Base-by-base conservation (phyloP, 1,140 invertebrate species). In the Phocides pigmalion region DNA sequence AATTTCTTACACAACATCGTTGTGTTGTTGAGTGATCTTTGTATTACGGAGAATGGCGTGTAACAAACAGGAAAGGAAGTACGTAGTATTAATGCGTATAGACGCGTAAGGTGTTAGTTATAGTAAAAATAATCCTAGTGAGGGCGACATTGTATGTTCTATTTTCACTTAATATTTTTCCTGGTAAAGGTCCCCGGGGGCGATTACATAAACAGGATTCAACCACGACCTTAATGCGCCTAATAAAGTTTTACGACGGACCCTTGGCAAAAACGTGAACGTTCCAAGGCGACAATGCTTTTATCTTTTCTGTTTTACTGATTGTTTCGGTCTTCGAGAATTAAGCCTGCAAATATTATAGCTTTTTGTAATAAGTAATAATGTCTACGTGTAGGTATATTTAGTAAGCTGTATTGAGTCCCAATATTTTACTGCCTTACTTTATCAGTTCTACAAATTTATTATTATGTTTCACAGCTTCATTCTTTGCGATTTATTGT, bases 191-290 rank as follows among this genome's bases (percentile, higher is more conserved):
- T 90, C 84, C 79, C 88, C 74, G 76, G 72, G 78, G 83, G 82
- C 88, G 86, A 89, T 90, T 90, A 90, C 88, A 90, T 88, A 89
- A 90, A 89, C 84, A 90, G 84, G 86, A 90, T 89, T 88, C 88
- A 90, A 87, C 86, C 85, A 81, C 84, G 86, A 89, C 88, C 88
- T 88, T 90, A 90, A 90, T 90, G 86, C 85, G 84, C 76, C 84
- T 90, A 89, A 90, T 90, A 90, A 90, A 90, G 88, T 90, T 90
- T 90, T 88, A 90, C 81, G 88, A 88, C 72, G 72, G 84, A 87
- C 84, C 87, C 84, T 85, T 81, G 81, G 81, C 76, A 81, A 87
- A 84, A 88, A 87, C 84, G 81, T 84, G 84, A 86, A 87, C 79
- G 77, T 82, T 89, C 69, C 77, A 77, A 84, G 87, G 85, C 84